These are phyloP conservation scores for Smutsia temminckii DNA, from an alignment of 2,797 vertebrate species.

Conservation along the genomic window DNA sequence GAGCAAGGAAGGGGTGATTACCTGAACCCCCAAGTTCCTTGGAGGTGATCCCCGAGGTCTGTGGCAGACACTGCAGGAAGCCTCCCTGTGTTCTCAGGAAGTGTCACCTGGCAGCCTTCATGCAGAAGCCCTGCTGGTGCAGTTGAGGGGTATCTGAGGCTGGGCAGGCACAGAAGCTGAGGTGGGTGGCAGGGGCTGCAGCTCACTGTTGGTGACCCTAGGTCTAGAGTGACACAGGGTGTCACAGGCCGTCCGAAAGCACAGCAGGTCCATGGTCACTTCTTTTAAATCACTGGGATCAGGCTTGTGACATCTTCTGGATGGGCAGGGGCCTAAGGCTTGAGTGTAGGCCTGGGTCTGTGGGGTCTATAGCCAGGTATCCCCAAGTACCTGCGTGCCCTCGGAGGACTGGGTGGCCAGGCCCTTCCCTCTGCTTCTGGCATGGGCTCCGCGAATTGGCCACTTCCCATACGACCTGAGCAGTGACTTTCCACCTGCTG, in stretches of 20 bases:
- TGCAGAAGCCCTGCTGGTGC: accelerated
- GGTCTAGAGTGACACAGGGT: neutral
- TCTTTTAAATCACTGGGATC: neutral
- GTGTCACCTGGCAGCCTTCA: neutral
- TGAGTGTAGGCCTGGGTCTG: neutral
- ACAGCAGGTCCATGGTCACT: neutral
- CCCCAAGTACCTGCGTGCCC: neutral
- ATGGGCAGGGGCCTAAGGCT: conserved; percentile 13
- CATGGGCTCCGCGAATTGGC: conserved; percentile 44
- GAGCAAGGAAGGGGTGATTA: accelerated
- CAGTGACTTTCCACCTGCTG: conserved; percentile 62
- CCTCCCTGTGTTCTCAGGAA: neutral
- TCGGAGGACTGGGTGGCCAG: conserved; percentile 7
- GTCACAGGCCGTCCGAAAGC: accelerated
- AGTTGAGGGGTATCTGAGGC: neutral
- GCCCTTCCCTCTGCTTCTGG: neutral
- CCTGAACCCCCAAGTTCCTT: neutral
- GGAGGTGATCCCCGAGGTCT: neutral
- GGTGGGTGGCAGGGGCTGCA: accelerated
- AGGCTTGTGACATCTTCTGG: neutral
- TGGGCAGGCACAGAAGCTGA: neutral
- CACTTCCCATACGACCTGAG: conserved; percentile 42
- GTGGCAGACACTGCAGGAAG: accelerated
- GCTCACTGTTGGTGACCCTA: neutral
- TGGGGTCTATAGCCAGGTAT: neutral